These are phyloP conservation scores for Calameuta filiformis DNA, from an alignment of 2,888 invertebrate genomes.

Conservation along the genomic window DNA sequence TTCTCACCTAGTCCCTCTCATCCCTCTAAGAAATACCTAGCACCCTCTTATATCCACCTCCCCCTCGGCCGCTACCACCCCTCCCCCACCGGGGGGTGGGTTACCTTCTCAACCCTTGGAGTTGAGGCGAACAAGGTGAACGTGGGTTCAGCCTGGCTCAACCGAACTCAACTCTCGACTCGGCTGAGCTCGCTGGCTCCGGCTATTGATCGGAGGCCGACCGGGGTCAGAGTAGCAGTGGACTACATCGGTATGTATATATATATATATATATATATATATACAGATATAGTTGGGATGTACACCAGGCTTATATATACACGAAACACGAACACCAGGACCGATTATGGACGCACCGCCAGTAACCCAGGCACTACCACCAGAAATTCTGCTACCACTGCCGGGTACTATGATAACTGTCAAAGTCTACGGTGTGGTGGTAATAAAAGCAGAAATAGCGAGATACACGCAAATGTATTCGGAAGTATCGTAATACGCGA, in stretches of 20 bases:
- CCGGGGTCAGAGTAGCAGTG: conserved; percentile 64
- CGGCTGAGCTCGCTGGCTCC: conserved; percentile 58
- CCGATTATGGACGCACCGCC: background rate
- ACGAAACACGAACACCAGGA: background rate
- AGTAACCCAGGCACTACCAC: background rate
- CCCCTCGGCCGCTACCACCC: too few relatives aligned
- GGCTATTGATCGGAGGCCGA: conserved; percentile 65
- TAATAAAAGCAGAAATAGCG: background rate
- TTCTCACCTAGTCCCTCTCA: background rate
- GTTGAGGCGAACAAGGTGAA: conserved; percentile 21
- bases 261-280: conserved; percentile 15
- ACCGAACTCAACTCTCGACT: conserved; percentile 50
- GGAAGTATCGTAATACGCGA: background rate
- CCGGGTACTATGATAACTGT: background rate
- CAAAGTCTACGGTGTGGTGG: background rate
- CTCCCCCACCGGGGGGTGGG: background rate
- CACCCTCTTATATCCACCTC: background rate
- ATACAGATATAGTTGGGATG: conserved; percentile 11
- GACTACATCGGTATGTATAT: conserved; percentile 52
- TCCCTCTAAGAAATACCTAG: background rate
- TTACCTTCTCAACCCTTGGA: background rate
- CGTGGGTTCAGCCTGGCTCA: conserved; percentile 32
- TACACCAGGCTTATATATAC: background rate
- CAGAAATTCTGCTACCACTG: background rate
- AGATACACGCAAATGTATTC: background rate